Evolutionary conservation across 2,888 invertebrate genomes (phyloP), one percentile per base, ranked within the genome.

Genomic region (Papilio demoleus): DNA sequence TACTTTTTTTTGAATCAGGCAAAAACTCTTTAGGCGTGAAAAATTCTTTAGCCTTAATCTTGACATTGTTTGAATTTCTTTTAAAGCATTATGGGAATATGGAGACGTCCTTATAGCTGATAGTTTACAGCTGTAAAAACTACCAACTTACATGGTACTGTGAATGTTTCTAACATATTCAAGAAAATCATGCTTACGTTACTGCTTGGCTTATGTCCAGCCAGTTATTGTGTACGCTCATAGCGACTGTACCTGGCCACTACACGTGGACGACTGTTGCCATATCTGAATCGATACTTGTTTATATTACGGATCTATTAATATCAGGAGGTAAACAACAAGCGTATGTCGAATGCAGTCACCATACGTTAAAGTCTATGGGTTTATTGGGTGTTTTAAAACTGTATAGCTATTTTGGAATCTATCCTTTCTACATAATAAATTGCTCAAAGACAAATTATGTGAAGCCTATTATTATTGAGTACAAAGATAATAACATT

Each of bases 221-320:
- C 19, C 14, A 45, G 12, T 34, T 34, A 62, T 50, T 63, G 34
- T 40, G 40, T 24, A 2, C 22, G 34, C n/a, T 36, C 17, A 24
- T 12, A 56, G 31, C 34, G 11, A 27, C 36, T 36, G 34, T 68
- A 67, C 50, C 36, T 36, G 68, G 38, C 58, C 45, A 19, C 19
- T 61, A 14, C 62, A 68, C 36, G 56, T 56, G 63, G 61, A 36
- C 31, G 31, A 42, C 27, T 42, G 36, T 66, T 34, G 31, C 63
- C 34, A 63, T 63, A 19, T 47, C 45, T 19, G 50, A 63, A 50
- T 63, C 63, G 34, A 50, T 50, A 45, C 45, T 0, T 47, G 62
- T 62, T 60, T 60, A 31, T 22, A 12, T 50, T 63, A 56, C 45
- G n/a, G 34, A 36, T 47, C 45, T 63, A 63, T 50, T 63, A 63